A percentile compares a stretch with the other conserved stretches of the same genome.
Evolutionary conservation across 2,113 vertebrate species (phyloP).

Genomic region (Rynchops niger): DNA sequence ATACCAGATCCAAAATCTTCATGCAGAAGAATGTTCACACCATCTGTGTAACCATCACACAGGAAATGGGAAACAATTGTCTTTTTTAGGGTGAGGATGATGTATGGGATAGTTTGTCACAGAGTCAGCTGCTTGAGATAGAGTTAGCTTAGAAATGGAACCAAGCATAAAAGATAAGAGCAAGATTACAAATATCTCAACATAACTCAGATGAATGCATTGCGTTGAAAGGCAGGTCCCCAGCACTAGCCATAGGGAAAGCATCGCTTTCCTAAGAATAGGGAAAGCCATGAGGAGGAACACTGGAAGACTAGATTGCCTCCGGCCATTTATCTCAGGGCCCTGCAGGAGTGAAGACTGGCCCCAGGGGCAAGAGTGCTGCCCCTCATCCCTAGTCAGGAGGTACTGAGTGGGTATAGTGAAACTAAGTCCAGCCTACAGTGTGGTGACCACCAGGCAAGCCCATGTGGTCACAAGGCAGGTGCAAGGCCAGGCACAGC

Average conservation of each 20-base stretch:
- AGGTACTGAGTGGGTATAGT: neutral
- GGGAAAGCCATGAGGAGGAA: neutral
- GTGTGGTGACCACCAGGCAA: neutral
- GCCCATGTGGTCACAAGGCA: fast-evolving
- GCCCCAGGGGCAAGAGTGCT: neutral
- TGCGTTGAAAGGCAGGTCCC: neutral
- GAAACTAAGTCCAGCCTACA: neutral
- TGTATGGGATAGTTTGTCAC: neutral
- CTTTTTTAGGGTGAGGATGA: neutral
- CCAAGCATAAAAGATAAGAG: neutral
- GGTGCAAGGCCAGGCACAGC: neutral
- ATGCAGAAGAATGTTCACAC: neutral
- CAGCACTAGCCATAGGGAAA: neutral
- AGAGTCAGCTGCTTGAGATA: neutral
- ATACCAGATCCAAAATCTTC: neutral
- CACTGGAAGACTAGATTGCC: neutral
- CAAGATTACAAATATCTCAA: neutral
- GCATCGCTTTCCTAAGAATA: neutral
- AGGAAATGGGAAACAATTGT: neutral
- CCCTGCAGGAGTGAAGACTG: fast-evolving
- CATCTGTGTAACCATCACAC: neutral
- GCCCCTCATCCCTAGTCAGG: too few species aligned
- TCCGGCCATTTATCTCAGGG: neutral
- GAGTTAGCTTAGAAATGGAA: neutral
- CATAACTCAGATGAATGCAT: neutral